Conservation (phyloP, 2,888 invertebrate species). For the Callyntrura guangdongensis region DNA sequence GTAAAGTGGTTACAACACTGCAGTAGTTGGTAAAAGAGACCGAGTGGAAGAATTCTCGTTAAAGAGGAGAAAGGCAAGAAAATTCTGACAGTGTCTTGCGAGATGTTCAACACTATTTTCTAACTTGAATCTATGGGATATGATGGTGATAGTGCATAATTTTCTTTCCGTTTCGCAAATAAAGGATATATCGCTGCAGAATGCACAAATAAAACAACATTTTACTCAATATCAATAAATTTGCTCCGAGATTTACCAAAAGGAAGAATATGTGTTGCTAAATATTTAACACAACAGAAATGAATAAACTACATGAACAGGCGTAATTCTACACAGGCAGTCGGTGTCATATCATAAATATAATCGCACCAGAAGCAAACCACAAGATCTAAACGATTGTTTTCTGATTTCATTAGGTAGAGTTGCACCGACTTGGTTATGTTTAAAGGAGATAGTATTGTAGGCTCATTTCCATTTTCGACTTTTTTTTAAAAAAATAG, state of each 20-base stretch:
- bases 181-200: background rate
- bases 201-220: background rate
- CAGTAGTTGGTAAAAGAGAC: no score
- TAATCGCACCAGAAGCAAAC: slow-evolving; percentile 5
- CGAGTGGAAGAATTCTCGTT: background rate
- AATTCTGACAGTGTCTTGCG: background rate
- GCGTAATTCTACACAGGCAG: background rate
- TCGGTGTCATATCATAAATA: slow-evolving; percentile 3
- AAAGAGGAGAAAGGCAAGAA: background rate
- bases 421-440: background rate
- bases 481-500: no score
- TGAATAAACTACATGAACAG: background rate
- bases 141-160: background rate
- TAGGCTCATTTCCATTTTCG: background rate
- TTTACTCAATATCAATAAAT: slow-evolving; percentile 28
- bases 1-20: slow-evolving; percentile 47
- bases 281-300: slow-evolving; percentile 37
- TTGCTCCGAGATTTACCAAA: background rate
- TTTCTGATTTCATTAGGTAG: background rate
- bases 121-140: no score
- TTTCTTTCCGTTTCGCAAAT: background rate
- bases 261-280: slow-evolving; percentile 32
- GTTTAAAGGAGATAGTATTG: background rate
- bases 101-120: background rate
- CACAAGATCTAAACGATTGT: background rate